Evolutionary conservation across 2,888 invertebrate species (phyloP).

Genomic region (Steinernema carpocapsae): DNA sequence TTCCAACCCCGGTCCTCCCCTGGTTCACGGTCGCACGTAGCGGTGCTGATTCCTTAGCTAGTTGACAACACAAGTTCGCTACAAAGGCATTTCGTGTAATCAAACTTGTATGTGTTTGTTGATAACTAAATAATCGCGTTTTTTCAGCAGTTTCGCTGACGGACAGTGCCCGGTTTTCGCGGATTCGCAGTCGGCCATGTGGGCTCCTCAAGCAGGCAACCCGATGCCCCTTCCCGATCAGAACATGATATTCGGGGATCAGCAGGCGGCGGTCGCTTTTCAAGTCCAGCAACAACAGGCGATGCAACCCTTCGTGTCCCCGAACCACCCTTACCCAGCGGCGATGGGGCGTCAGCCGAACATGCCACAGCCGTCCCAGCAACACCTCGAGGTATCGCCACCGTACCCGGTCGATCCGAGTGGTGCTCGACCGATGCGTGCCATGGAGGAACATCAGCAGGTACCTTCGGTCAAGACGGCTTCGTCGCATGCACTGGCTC

Average conservation of each 20-base stretch:
- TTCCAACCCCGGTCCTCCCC: not conserved
- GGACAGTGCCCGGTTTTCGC: conserved; percentile 26
- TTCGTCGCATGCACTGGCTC: not conserved
- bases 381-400: not conserved
- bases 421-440: conserved; percentile 11
- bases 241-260: conserved; percentile 21
- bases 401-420: conserved; percentile 21
- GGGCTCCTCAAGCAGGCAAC: conserved; percentile 30
- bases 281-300: not conserved
- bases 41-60: conserved; percentile 3
- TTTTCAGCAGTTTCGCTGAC: conserved; percentile 28
- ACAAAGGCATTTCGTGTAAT: conserved; percentile 10
- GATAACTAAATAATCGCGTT: conserved; percentile 22
- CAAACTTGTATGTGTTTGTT: not conserved
- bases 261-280: not conserved
- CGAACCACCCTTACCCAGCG: not conserved
- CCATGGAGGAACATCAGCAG: conserved; percentile 16
- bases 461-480: not conserved
- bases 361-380: not conserved
- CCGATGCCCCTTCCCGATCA: not conserved
- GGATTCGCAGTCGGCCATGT: conserved; percentile 32
- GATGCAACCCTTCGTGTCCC: not conserved
- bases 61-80: conserved; percentile 9
- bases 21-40: not conserved
- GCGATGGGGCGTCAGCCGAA: not conserved